Evolutionary conservation across 1,140 invertebrate species (phyloP).

Genomic region (Drosophila suzukii): DNA sequence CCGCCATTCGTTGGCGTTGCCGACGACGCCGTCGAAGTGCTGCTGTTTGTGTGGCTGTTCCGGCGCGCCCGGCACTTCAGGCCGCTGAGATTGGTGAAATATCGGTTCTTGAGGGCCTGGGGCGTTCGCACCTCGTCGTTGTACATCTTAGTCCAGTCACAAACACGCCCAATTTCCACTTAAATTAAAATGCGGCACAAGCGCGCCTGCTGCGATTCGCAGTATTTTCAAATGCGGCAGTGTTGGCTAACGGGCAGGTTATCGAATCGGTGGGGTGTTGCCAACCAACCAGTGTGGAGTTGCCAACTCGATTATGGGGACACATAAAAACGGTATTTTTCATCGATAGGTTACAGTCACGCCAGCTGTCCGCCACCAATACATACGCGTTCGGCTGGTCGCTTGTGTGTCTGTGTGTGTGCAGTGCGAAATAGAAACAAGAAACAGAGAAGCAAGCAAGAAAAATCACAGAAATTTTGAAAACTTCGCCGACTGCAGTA

Average conservation of each 20-base stretch:
- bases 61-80: slow-evolving; percentile 46
- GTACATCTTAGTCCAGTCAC: slow-evolving; percentile 49
- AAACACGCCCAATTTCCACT: slow-evolving; percentile 17
- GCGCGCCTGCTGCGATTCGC: slow-evolving; percentile 22
- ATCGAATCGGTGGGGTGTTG: slow-evolving; percentile 2
- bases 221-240: slow-evolving; percentile 51
- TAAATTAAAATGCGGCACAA: slow-evolving; percentile 16
- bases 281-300: too few species aligned
- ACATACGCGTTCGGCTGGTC: slow-evolving; percentile 10
- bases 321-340: too few species aligned
- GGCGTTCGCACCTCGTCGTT: slow-evolving; percentile 68
- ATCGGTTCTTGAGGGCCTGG: slow-evolving; percentile 58
- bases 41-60: slow-evolving; percentile 24
- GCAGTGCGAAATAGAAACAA: slow-evolving; percentile 34
- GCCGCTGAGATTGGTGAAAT: slow-evolving; percentile 48
- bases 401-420: slow-evolving; percentile 12
- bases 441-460: slow-evolving; percentile 39
- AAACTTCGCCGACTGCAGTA: slow-evolving; percentile 35
- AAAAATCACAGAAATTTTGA: slow-evolving; percentile 45
- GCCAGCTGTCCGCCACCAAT: slow-evolving; percentile 25
- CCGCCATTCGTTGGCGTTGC: slow-evolving; percentile 70
- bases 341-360: neutral
- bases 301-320: too few species aligned
- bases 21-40: slow-evolving; percentile 25
- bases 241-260: neutral